Percentiles rank a stretch among this genome's conserved stretches.
Evolutionary conservation across 2,797 vertebrate species (phyloP).

Genomic region (Leptatherina wallacei): DNA sequence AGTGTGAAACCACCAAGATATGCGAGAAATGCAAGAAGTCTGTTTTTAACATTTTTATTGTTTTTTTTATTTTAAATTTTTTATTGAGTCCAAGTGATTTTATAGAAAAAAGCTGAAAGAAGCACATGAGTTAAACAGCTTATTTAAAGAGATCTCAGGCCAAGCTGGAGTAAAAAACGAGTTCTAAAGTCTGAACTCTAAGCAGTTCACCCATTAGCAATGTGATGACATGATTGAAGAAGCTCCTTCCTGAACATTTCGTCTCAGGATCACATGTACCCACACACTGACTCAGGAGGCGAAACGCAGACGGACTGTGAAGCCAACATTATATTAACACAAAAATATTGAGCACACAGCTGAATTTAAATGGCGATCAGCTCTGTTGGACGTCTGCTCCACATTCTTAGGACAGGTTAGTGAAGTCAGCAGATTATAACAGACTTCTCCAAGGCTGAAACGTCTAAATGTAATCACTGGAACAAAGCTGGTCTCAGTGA

Average conservation of each 20-base stretch:
- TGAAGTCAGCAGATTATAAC: slow-evolving; percentile 30
- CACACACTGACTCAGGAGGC: not conserved
- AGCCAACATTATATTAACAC: not conserved
- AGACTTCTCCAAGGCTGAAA: not conserved
- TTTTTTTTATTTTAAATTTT: no score
- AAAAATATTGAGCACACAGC: not conserved
- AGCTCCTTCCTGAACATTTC: not conserved
- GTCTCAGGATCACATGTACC: not conserved
- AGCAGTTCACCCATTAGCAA: not conserved
- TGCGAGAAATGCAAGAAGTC: no score
- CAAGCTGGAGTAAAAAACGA: no score
- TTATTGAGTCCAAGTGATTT: no score
- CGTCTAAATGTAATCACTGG: slow-evolving; percentile 17
- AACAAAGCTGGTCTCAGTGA: slow-evolving; percentile 45
- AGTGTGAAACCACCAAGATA: no score
- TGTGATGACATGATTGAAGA: not conserved
- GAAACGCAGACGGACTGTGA: not conserved
- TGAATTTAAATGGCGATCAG: not conserved
- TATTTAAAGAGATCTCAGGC: no score
- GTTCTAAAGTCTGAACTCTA: no score
- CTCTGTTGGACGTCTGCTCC: not conserved
- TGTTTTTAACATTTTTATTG: no score
- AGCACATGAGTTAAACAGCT: no score
- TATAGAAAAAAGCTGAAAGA: no score
- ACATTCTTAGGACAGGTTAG: slow-evolving; percentile 7